A percentile compares a stretch with the other conserved stretches of the same genome.
Conservation (phyloP, 30 jellyfish, hydroid and myxozoan genomes). For the Aurelia aurita region DNA sequence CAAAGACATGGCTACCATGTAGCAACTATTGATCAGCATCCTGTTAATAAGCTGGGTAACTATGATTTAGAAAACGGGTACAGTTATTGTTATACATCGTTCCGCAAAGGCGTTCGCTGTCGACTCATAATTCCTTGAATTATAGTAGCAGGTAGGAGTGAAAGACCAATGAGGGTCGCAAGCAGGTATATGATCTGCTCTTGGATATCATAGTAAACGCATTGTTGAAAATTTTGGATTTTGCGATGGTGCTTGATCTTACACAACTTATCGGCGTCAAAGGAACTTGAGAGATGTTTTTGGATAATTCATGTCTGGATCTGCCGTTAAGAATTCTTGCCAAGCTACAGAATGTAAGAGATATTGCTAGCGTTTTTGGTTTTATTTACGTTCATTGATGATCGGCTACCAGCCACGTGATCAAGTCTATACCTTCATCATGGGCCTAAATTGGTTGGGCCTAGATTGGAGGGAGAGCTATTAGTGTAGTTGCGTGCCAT, state of each 20-base stretch:
- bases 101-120: not conserved
- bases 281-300: slow-evolving; percentile 26
- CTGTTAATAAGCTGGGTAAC: too few relatives aligned
- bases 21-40: too few relatives aligned
- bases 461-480: too few relatives aligned
- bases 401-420: not conserved
- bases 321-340: slow-evolving; percentile 42
- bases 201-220: not conserved
- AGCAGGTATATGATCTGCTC: not conserved
- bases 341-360: slow-evolving; percentile 60
- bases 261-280: not conserved
- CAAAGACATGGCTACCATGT: too few relatives aligned
- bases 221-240: not conserved
- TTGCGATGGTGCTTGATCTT: too few relatives aligned
- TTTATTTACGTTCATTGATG: not conserved
- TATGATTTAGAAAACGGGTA: too few relatives aligned
- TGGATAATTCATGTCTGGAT: slow-evolving; percentile 59
- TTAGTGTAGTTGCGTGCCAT: too few relatives aligned
- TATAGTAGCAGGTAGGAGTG: slow-evolving; percentile 22
- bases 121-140: not conserved
- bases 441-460: too few relatives aligned
- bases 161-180: slow-evolving; percentile 7
- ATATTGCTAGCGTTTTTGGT: not conserved
- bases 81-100: too few relatives aligned
- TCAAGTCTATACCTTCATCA: too few relatives aligned